Conservation (phyloP, 2,113 vertebrate species). For the Corythoichthys haematopterus region DNA sequence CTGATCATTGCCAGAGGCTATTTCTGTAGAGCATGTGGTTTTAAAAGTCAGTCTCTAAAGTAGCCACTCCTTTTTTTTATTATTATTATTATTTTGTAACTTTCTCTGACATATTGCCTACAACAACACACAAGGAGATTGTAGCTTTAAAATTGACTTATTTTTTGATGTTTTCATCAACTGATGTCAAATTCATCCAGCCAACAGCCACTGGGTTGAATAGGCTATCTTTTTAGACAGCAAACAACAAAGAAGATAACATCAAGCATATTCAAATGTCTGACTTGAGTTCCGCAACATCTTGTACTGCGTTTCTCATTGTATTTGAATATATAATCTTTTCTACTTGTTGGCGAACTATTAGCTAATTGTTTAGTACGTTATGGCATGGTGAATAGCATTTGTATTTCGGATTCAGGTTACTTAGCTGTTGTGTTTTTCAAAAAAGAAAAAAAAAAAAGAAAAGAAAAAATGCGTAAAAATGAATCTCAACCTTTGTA, state of each 20-base stretch:
- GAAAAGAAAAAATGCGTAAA: constrained; percentile 66
- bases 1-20: constrained; percentile 63
- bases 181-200: constrained; percentile 84
- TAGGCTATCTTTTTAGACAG: constrained; percentile 52
- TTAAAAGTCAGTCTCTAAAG: constrained; percentile 61
- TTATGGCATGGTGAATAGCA: constrained; percentile 99
- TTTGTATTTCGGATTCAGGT: constrained; percentile 98
- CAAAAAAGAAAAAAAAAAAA: constrained; percentile 68
- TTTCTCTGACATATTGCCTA: constrained; percentile 68
- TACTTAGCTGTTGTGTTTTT: constrained; percentile 99
- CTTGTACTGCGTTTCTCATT: constrained; percentile 96
- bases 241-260: constrained; percentile 61
- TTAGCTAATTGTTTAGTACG: constrained; percentile 98
- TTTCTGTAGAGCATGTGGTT: constrained; percentile 65
- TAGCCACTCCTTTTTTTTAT: constrained; percentile 56
- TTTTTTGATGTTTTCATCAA: constrained; percentile 87
- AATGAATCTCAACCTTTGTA: constrained; percentile 93
- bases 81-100: background rate
- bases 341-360: constrained; percentile 99
- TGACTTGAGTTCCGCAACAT: constrained; percentile 98
- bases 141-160: constrained; percentile 96
- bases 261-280: constrained; percentile 83
- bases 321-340: constrained; percentile 99
- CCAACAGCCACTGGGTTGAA: constrained; percentile 94
- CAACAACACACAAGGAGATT: constrained; percentile 84